Percentiles rank a stretch among this genome's conserved stretches.
Conservation (phyloP, 2,797 vertebrate species). For the Ctenopoma kingsleyae region DNA sequence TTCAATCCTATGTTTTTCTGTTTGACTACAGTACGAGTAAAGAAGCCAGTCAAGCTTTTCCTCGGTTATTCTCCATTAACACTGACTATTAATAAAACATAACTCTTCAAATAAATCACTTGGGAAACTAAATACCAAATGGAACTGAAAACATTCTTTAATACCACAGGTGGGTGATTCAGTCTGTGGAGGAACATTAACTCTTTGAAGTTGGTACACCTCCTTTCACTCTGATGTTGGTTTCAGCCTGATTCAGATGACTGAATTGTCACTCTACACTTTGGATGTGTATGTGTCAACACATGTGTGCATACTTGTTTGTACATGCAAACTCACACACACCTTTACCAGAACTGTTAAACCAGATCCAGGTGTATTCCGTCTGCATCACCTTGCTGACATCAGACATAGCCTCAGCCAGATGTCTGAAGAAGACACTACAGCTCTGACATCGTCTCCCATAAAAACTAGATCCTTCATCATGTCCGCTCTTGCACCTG, state of each 20-base stretch:
- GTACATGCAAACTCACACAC: constrained; percentile 11
- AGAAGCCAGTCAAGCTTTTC: constrained; percentile 12
- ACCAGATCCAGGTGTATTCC: constrained; percentile 42
- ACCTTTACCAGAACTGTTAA: constrained; percentile 34
- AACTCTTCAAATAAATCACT: constrained; percentile 49
- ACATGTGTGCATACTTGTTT: constrained; percentile 24
- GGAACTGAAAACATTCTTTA: constrained; percentile 63
- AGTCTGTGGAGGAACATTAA: constrained; percentile 45
- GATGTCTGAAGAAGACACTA: constrained; percentile 72
- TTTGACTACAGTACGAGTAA: constrained; percentile 19
- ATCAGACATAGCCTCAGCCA: constrained; percentile 67
- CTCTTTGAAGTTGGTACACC: constrained; percentile 43
- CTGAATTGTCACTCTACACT: constrained; percentile 42
- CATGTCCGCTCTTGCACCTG: constrained; percentile 33
- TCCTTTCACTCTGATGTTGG: constrained; percentile 6
- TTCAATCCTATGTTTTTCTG: constrained; percentile 23
- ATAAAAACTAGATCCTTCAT: constrained; percentile 57
- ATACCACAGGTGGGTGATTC: constrained; percentile 64
- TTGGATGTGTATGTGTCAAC: constrained; percentile 9
- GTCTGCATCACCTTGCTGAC: constrained; percentile 37
- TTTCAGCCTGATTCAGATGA: constrained; percentile 37
- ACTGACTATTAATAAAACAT: constrained; percentile 55
- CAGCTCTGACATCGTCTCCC: constrained; percentile 58
- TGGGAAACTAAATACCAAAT: constrained; percentile 66
- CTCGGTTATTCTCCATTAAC: constrained; percentile 26